Conservation (phyloP, 1,140 invertebrate genomes). For the Drosophila kohkoa region DNA sequence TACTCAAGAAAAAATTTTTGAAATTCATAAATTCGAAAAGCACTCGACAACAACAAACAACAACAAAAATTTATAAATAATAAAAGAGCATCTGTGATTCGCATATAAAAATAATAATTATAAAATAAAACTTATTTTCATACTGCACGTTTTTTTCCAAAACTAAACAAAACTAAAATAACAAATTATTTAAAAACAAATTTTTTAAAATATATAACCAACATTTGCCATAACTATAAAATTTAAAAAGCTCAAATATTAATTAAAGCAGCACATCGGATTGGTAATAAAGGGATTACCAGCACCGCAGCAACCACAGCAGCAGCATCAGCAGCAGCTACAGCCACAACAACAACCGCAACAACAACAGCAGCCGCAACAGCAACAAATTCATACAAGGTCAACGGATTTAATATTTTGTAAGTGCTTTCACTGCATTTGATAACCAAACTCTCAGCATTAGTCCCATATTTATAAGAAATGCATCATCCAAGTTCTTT, state of each 20-base stretch:
- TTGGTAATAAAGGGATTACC: slow-evolving; percentile 36
- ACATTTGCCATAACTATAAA: slow-evolving; percentile 32
- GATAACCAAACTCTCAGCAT: background rate
- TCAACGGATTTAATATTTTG: slow-evolving; percentile 83
- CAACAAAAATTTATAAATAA: slow-evolving; percentile 48
- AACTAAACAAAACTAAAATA: slow-evolving; percentile 31
- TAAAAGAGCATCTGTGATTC: slow-evolving; percentile 77
- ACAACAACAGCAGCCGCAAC: slow-evolving; percentile 38
- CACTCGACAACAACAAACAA: slow-evolving; percentile 21
- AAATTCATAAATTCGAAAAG: slow-evolving; percentile 26
- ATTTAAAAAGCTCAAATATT: slow-evolving; percentile 34
- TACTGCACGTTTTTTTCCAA: slow-evolving; percentile 69
- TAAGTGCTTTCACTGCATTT: slow-evolving; percentile 52
- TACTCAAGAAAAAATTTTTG: slow-evolving; percentile 8
- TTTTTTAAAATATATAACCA: slow-evolving; percentile 40
- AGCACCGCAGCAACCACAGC: slow-evolving; percentile 42
- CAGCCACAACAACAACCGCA: slow-evolving; percentile 30
- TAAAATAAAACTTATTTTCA: slow-evolving; percentile 74
- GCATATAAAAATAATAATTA: slow-evolving; percentile 55
- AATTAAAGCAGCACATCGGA: slow-evolving; percentile 41
- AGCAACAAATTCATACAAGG: slow-evolving; percentile 74
- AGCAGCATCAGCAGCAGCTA: slow-evolving; percentile 23
- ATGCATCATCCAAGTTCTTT: slow-evolving; percentile 25
- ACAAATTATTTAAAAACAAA: slow-evolving; percentile 55
- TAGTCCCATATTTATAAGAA: slow-evolving; percentile 11